phyloP scores from a whole-genome alignment of 2,797 vertebrate species.

The Hypotaenidia philippensis region DNA sequence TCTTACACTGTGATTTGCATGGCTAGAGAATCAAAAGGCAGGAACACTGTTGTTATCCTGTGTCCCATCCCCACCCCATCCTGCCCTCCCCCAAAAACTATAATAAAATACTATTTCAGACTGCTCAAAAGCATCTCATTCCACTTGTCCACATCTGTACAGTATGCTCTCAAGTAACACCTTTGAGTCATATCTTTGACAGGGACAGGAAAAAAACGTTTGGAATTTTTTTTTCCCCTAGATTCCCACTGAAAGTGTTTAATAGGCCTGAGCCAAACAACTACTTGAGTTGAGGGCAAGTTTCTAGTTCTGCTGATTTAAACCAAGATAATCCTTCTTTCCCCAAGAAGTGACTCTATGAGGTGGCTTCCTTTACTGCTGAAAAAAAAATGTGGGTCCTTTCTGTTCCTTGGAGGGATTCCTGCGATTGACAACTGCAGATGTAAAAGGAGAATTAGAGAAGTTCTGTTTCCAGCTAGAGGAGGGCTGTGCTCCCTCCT shows the following conservation, averaged over 20 bases:
- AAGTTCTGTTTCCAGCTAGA: neutral
- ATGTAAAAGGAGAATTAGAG: neutral
- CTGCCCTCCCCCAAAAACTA: neutral
- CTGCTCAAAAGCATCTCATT: neutral
- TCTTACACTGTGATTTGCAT: constrained; percentile 19
- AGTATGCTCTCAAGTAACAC: neutral
- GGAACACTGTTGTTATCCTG: neutral
- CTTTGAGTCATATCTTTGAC: neutral
- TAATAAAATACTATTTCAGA: neutral
- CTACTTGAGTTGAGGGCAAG: neutral
- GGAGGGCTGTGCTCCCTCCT: neutral
- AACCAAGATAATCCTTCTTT: neutral
- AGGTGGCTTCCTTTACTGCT: neutral
- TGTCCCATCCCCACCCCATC: too few relatives aligned
- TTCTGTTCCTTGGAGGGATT: neutral
- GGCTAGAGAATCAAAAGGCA: neutral
- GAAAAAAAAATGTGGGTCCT: neutral
- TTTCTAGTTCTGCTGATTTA: neutral
- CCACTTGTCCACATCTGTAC: neutral
- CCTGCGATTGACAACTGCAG: neutral
- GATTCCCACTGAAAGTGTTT: neutral
- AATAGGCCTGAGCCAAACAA: neutral
- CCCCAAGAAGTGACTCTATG: neutral
- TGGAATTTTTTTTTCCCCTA: neutral
- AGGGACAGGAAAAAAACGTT: neutral